phyloP scores from a whole-genome alignment of 2,888 invertebrate species.

The Caenorhabditis drosophilae region DNA sequence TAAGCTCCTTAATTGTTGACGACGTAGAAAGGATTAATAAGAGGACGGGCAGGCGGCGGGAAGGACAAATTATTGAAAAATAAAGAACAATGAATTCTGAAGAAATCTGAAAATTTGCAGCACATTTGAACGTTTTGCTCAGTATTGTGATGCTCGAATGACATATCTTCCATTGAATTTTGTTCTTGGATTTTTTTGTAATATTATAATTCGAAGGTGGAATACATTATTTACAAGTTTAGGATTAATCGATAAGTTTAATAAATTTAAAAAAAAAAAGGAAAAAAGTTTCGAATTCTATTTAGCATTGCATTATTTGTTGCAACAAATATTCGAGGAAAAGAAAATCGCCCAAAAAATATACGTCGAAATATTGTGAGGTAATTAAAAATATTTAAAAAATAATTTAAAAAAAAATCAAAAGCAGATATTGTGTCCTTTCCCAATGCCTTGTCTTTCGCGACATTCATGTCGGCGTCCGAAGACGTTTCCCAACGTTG shows the following conservation, averaged over 20 bases:
- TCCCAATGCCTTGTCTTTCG: conserved; percentile 51
- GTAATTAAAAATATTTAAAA: conserved; percentile 12
- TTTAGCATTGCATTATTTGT: conserved; percentile 55
- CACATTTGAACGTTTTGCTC: conserved; percentile 42
- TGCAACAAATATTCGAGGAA: conserved; percentile 45
- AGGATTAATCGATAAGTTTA: conserved; percentile 47
- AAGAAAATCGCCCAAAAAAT: conserved; percentile 45
- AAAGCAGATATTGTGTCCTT: conserved; percentile 39
- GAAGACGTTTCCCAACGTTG: conserved; percentile 42
- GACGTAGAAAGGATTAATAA: too few species aligned
- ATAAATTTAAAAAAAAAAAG: background rate
- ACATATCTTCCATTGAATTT: conserved; percentile 51
- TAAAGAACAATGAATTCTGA: too few species aligned
- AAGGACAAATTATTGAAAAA: too few species aligned
- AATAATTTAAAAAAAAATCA: background rate
- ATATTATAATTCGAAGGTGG: conserved; percentile 52
- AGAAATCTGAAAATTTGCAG: too few species aligned
- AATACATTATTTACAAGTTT: conserved; percentile 38
- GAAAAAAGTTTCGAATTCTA: background rate
- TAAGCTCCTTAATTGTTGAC: too few species aligned
- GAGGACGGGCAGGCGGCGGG: too few species aligned
- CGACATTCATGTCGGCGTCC: conserved; percentile 46
- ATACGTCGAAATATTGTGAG: conserved; percentile 58
- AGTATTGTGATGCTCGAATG: conserved; percentile 50
- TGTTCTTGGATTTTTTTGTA: conserved; percentile 57